A percentile compares a stretch with the other conserved stretches of the same genome.
Conservation (phyloP, 1,140 invertebrate genomes). For the Drosophila dunni region DNA sequence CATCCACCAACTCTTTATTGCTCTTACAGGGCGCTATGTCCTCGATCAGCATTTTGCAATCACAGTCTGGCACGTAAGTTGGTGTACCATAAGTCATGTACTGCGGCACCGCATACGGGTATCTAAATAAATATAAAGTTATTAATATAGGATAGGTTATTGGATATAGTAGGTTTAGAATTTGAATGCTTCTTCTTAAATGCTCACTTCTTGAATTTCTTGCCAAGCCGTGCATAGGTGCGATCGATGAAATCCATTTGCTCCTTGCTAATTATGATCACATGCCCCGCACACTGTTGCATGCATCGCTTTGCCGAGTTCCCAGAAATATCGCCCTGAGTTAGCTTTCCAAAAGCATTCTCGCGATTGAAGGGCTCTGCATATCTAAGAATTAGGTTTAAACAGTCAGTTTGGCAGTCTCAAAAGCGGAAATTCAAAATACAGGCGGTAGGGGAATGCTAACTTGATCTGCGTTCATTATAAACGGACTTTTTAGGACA, state of each 20-base stretch:
- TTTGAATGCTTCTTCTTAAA: background rate
- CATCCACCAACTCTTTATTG: constrained; percentile 35
- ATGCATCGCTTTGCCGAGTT: constrained; percentile 59
- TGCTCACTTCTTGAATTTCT: constrained; percentile 49
- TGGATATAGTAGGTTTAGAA: background rate
- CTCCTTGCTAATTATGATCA: constrained; percentile 66
- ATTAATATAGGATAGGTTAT: background rate
- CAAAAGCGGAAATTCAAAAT: too few relatives aligned
- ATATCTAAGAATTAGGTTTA: constrained; percentile 46
- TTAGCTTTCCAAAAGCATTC: constrained; percentile 31
- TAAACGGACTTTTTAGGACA: too few relatives aligned
- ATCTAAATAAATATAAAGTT: constrained; percentile 25
- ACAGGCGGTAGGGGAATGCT: too few relatives aligned
- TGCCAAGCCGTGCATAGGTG: constrained; percentile 51
- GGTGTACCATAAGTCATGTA: constrained; percentile 45
- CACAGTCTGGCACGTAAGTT: constrained; percentile 6
- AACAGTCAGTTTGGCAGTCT: too few relatives aligned
- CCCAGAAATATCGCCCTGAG: constrained; percentile 31
- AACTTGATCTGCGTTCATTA: too few relatives aligned
- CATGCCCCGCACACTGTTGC: constrained; percentile 43
- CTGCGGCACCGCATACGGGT: constrained; percentile 45
- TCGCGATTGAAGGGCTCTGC: constrained; percentile 36
- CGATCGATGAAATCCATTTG: constrained; percentile 71
- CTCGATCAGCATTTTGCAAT: constrained; percentile 59
- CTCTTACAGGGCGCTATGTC: constrained; percentile 36